Evolutionary conservation across 2,797 vertebrate genomes (phyloP).

Genomic region (Paedocypris micromegethes): DNA sequence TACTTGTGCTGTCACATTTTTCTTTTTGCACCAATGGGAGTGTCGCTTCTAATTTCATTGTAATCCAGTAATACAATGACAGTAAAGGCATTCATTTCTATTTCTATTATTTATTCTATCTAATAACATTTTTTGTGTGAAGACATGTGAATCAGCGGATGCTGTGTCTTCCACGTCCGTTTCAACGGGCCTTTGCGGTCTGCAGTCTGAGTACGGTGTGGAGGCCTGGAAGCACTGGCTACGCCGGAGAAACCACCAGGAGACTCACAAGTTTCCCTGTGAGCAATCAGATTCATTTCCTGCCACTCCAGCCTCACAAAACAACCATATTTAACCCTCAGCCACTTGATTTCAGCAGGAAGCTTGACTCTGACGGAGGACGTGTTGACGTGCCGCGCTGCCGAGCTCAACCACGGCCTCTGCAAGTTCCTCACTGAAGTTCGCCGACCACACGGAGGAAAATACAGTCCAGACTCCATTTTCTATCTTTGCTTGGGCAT

Average conservation of each 20-base stretch:
- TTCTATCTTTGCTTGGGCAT: slow-evolving; percentile 98
- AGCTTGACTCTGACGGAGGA: slow-evolving; percentile 87
- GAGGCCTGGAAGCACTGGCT: slow-evolving; percentile 96
- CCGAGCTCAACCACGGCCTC: slow-evolving; percentile 91
- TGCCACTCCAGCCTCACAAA: too few species aligned
- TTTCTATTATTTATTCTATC: too few species aligned
- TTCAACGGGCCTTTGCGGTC: slow-evolving; percentile 55
- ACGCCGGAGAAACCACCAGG: slow-evolving; percentile 83
- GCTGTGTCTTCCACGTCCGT: slow-evolving; percentile 54
- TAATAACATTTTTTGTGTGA: slow-evolving; percentile 5
- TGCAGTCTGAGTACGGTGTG: slow-evolving; percentile 88
- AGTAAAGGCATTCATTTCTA: too few species aligned
- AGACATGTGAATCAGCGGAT: slow-evolving; percentile 72
- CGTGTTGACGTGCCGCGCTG: slow-evolving; percentile 83
- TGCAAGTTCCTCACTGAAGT: slow-evolving; percentile 89
- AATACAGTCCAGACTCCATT: slow-evolving; percentile 87
- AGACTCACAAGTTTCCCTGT: slow-evolving; percentile 82
- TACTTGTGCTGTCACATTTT: too few species aligned
- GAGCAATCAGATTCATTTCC: slow-evolving; percentile 46
- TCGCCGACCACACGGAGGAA: slow-evolving; percentile 84
- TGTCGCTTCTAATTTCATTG: too few species aligned
- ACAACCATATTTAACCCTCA: background rate
- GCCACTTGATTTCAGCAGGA: slow-evolving; percentile 64
- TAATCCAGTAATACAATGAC: too few species aligned
- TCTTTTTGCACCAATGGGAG: too few species aligned